phyloP scores from a whole-genome alignment of 2,797 vertebrate species.

The Otolemur crassicaudatus region DNA sequence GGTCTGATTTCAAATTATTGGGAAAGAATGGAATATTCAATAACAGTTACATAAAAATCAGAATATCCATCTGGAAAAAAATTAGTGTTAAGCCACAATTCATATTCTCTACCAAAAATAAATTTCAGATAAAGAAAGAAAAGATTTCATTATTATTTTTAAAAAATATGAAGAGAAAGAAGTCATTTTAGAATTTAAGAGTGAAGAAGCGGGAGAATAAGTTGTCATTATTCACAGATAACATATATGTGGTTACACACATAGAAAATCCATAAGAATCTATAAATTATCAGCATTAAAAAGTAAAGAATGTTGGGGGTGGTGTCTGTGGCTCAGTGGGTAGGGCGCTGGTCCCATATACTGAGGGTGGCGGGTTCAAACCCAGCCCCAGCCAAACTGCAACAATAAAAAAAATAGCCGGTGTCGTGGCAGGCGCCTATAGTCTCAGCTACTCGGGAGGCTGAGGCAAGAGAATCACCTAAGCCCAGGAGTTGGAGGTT shows the following conservation, averaged over 20 bases:
- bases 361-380: no score
- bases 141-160: conserved; percentile 4
- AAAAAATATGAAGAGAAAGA: not conserved
- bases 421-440: no score
- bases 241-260: not conserved
- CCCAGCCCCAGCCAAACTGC: no score
- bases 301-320: not conserved
- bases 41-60: not conserved
- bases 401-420: no score
- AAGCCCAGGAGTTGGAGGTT: no score
- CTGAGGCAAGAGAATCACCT: no score
- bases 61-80: not conserved
- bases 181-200: conserved; percentile 23
- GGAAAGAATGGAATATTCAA: not conserved
- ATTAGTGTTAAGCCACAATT: not conserved
- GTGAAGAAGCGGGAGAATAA: conserved; percentile 11
- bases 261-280: not conserved
- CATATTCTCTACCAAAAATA: not conserved
- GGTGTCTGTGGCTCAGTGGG: no score
- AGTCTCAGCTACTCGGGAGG: no score
- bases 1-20: not conserved
- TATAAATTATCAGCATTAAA: conserved; percentile 4
- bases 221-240: not conserved
- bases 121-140: not conserved
- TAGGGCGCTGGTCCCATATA: no score